phyloP scores from a whole-genome alignment of 2,113 vertebrate species.

The Hystrix brachyura region DNA sequence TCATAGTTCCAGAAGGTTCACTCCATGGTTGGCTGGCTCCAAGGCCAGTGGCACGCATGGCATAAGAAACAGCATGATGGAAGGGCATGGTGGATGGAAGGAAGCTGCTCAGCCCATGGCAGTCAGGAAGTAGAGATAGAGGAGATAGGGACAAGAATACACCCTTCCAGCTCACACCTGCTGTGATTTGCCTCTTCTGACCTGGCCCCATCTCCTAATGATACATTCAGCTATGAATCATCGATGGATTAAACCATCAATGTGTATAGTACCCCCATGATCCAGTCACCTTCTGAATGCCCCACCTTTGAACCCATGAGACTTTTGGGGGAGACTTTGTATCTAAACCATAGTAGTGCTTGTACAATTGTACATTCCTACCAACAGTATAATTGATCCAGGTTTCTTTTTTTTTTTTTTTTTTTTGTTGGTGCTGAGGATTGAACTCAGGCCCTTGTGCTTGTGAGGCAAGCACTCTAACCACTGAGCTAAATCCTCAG shows the following conservation, averaged over 20 bases:
- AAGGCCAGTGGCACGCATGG: background rate
- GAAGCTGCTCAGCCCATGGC: background rate
- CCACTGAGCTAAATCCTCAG: too few relatives aligned
- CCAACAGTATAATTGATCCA: background rate
- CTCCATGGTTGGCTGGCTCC: background rate
- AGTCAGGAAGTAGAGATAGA: background rate
- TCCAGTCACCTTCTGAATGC: background rate
- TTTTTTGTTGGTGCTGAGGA: background rate
- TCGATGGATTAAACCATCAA: background rate
- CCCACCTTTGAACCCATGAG: background rate
- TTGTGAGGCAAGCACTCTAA: too few relatives aligned
- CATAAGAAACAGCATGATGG: background rate
- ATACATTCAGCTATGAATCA: background rate
- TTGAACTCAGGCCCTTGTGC: too few relatives aligned
- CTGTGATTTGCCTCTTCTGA: background rate
- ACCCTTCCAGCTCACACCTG: background rate
- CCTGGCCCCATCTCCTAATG: background rate
- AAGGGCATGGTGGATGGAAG: background rate
- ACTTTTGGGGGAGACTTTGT: background rate
- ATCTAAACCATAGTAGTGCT: background rate
- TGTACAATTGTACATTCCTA: background rate
- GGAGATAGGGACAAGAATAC: background rate
- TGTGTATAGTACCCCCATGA: background rate
- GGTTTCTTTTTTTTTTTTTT: constrained; percentile 19
- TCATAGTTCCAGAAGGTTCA: background rate